A percentile compares a stretch with the other conserved stretches of the same genome.
Conservation (phyloP, 2,113 vertebrate species). For the Jaculus jaculus region DNA sequence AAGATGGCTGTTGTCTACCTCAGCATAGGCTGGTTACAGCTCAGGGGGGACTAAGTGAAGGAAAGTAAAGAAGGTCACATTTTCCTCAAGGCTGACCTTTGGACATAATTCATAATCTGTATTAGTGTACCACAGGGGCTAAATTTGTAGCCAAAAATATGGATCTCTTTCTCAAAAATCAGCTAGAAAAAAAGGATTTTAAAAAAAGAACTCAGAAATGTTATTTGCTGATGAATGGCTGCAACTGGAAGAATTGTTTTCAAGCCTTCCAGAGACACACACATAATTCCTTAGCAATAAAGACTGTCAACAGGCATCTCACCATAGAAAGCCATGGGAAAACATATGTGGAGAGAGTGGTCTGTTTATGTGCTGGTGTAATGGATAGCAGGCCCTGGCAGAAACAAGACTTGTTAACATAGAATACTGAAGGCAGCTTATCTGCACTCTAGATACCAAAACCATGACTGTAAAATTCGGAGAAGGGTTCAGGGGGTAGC, state of each 20-base stretch:
- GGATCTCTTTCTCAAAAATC: slow-evolving; percentile 33
- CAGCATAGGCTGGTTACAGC: too few relatives aligned
- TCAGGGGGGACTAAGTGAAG: neutral
- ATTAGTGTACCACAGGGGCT: neutral
- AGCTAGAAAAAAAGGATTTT: too few relatives aligned
- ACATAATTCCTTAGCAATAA: slow-evolving; percentile 48
- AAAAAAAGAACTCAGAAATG: slow-evolving; percentile 12
- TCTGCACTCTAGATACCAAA: slow-evolving; percentile 26
- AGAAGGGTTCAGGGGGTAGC: neutral
- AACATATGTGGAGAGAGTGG: slow-evolving; percentile 29
- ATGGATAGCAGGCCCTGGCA: neutral
- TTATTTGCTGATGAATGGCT: neutral
- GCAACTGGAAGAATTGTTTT: slow-evolving; percentile 14
- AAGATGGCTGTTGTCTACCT: too few relatives aligned
- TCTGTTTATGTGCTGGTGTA: slow-evolving; percentile 24
- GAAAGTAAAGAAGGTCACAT: neutral
- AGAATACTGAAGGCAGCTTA: slow-evolving; percentile 3
- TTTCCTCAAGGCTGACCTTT: neutral
- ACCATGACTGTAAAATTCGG: slow-evolving; percentile 27
- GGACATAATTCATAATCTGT: neutral
- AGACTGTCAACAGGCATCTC: slow-evolving; percentile 41
- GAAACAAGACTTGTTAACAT: slow-evolving; percentile 46
- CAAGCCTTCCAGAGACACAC: neutral
- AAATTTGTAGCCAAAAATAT: neutral
- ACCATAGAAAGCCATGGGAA: slow-evolving; percentile 48